These are phyloP conservation scores for Coluber constrictor DNA, from an alignment of 2,797 vertebrate species.

Conservation along the genomic window DNA sequence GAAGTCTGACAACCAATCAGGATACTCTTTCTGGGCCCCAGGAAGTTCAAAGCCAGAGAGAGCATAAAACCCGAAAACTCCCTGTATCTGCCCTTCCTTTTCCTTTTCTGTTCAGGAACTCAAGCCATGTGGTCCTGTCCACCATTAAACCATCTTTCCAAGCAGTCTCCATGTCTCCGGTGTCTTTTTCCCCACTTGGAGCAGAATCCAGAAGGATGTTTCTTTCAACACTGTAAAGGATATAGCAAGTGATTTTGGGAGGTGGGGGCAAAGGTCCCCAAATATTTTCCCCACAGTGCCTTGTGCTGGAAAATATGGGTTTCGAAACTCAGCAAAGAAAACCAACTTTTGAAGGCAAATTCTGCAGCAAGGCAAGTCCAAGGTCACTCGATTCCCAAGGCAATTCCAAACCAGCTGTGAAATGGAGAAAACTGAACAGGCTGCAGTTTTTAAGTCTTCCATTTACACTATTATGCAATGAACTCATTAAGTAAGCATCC, in stretches of 20 bases:
- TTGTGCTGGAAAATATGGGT: not conserved
- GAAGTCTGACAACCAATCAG: too few species aligned
- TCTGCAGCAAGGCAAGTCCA: conserved; percentile 43
- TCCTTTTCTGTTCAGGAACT: too few species aligned
- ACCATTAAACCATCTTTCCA: too few species aligned
- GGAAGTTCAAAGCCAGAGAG: too few species aligned
- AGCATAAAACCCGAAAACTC: too few species aligned
- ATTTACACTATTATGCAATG: conserved; percentile 53
- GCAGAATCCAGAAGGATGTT: too few species aligned
- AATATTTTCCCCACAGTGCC: not conserved
- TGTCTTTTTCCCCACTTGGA: too few species aligned
- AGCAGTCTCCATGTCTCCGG: too few species aligned
- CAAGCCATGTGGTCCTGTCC: too few species aligned
- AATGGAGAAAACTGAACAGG: conserved; percentile 35
- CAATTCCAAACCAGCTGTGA: conserved; percentile 55
- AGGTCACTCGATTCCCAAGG: conserved; percentile 67
- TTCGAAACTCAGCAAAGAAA: conserved; percentile 35
- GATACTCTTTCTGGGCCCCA: too few species aligned
- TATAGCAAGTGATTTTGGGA: not conserved
- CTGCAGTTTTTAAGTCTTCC: conserved; percentile 56
- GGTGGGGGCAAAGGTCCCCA: too few species aligned
- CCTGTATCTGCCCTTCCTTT: too few species aligned
- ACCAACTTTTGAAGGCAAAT: conserved; percentile 43
- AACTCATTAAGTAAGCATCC: conserved; percentile 62
- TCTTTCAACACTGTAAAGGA: not conserved